phyloP scores from a whole-genome alignment of 2,113 vertebrate species.

The Antennarius striatus region DNA sequence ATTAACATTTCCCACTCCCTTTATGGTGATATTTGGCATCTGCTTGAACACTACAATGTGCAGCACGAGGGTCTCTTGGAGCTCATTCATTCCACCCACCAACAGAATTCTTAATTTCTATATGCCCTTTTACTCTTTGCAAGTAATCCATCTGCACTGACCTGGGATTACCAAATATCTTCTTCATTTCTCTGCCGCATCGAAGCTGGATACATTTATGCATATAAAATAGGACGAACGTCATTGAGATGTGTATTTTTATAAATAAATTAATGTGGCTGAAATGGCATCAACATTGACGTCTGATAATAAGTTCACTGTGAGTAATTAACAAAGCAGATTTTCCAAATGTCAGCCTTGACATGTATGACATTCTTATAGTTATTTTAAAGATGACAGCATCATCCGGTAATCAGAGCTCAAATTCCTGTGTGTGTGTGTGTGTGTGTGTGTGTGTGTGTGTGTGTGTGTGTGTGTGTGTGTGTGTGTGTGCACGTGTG shows the following conservation, averaged over 20 bases:
- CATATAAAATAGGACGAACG: background rate
- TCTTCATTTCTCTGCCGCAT: background rate
- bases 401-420: too few relatives aligned
- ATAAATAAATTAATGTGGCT: too few relatives aligned
- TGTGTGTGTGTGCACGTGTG: too few relatives aligned
- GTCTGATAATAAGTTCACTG: too few relatives aligned
- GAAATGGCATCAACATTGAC: too few relatives aligned
- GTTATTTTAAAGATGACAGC: too few relatives aligned
- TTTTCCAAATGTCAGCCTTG: too few relatives aligned
- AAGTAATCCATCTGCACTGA: conserved; percentile 17
- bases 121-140: conserved; percentile 39
- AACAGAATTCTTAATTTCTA: conserved; percentile 23
- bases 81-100: conserved; percentile 53
- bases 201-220: background rate
- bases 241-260: background rate
- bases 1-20: conserved; percentile 32
- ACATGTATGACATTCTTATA: too few relatives aligned
- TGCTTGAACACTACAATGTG: conserved; percentile 35
- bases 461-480: too few relatives aligned
- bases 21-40: conserved; percentile 32
- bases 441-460: too few relatives aligned
- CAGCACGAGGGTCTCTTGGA: conserved; percentile 41
- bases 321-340: too few relatives aligned
- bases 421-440: too few relatives aligned
- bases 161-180: conserved; percentile 18